Evolutionary conservation across 2,888 invertebrate genomes (phyloP), one percentile per base, ranked within the genome.

Genomic region (Prosopocoilus inquinatus): DNA sequence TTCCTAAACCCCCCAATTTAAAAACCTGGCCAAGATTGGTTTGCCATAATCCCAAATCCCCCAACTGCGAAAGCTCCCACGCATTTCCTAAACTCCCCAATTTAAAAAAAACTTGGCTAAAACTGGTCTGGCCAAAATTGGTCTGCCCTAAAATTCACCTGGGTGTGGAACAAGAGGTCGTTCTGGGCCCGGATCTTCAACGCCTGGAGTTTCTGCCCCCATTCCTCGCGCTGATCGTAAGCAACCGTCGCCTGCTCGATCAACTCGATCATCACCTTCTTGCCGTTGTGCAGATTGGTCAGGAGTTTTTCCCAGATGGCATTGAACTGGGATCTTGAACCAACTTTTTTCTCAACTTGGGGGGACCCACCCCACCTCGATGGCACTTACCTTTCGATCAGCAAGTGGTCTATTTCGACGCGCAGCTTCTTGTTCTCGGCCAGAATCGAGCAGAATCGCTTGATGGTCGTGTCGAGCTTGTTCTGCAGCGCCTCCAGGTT

Each of bases 171-270:
- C 66, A 84, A 78, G 53, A 86, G 82, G 64, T 92, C 90, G 39
- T 87, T 83, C 68, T 90, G 87, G 47, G 87, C 88, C 61, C 89
- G 85, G 63, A 91, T 90, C 68, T 90, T 89, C 33, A 95, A 79
- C 0, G 88, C 87, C 59, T 89, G 85, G 41, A 94, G 82, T 75
- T 94, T 94, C 53, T 87, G 82, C 69, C 89, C 86, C 76, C 89
- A 84, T 70, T 90, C 89, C 72, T 89, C 94, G 58, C 94, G 81
- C 75, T 93, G 91, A 77, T 94, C 94, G 70, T 93, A 96, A 1
- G 94, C 91, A 35, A 88, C 79, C 13, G 92, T 94, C 0, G 94
- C 91, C 66, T 91, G 90, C 67, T 95, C 94, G 57, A 96, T 90
- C 53, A 94, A 78, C 68, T 93, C 93, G 64, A 90, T 84, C 72